Base-by-base conservation (phyloP, 2,888 invertebrate genomes). In the Drosophila nr. fundita region DNA sequence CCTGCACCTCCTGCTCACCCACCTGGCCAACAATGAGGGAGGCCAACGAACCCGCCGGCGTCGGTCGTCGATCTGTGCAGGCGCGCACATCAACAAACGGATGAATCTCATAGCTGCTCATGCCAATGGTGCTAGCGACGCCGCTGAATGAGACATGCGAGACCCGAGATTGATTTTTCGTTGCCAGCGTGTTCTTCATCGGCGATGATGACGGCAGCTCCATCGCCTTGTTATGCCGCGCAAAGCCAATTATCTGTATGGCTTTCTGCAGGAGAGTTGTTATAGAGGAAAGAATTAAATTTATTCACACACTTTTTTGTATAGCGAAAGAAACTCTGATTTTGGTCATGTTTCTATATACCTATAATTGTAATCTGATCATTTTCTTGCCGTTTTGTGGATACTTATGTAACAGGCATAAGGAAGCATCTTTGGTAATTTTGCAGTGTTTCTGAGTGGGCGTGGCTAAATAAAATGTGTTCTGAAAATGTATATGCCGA, bases 11-110 rank as follows among this genome's bases (percentile, higher is more conserved):
- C n/a, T 79, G 83, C 24, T 90, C 85, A 0, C 73, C 91, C 8
- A 84, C 78, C 24, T 90, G 87, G 40, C 90, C 85, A 10, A 92
- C 85, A 4, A 89, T 82, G 49, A 92, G 63, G 0, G 93, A 92
- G 29, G 90, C 87, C 18, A 92, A 59, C 0, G 93, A 93, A 0
- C 92, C 92, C 30, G 91, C 83, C 45, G 93, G 93, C 10, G 93
- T 93, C 10, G 93, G 91, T 4, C 80, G 73, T 6, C 93, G 82
- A 32, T 83, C 89, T 2, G 64, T 54, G 30, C 90, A 88, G 6
- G 83, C 63, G 34, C 90, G 90, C 0, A 93, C 61, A 68, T 90
- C 87, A 36, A 90, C 83, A 63, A 91, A 82, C 8, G 90, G 91
- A 87, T 91, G 82, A n/a, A 91, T 89, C 55, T 90, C 82, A 65